phyloP scores from a whole-genome alignment of 2,113 vertebrate genomes.

The Saguinus imperator region DNA sequence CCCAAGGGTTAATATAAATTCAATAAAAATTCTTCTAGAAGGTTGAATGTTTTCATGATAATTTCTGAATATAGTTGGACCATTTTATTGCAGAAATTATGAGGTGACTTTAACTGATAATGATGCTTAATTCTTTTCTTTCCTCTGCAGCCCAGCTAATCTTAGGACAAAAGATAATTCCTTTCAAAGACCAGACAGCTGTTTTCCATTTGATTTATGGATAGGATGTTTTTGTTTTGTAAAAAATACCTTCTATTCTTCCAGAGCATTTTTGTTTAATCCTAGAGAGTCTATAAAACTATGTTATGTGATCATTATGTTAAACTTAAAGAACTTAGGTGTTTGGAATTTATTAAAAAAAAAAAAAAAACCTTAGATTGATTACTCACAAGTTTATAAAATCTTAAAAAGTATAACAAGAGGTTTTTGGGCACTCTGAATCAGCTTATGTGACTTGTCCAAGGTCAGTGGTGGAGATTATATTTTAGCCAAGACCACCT shows the following conservation, averaged over 20 bases:
- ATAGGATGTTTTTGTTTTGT: constrained; percentile 55
- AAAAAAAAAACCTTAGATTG: background rate
- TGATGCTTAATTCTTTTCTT: constrained; percentile 66
- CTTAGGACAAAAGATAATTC: constrained; percentile 70
- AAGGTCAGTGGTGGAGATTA: background rate
- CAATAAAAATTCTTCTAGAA: constrained; percentile 80
- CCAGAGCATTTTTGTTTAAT: constrained; percentile 27
- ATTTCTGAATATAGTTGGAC: constrained; percentile 70
- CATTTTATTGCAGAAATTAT: constrained; percentile 61
- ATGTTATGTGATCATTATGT: background rate
- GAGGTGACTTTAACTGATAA: constrained; percentile 55
- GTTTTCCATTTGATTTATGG: constrained; percentile 63
- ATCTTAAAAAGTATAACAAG: background rate
- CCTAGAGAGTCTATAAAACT: background rate
- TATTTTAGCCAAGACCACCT: background rate
- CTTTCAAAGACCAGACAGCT: constrained; percentile 62
- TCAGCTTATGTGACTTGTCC: background rate
- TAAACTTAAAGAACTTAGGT: constrained; percentile 38
- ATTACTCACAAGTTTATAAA: constrained; percentile 27
- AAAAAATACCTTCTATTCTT: constrained; percentile 1
- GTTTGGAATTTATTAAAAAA: background rate
- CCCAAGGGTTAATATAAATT: constrained; percentile 82
- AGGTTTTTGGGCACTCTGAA: background rate
- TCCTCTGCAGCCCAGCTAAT: constrained; percentile 59
- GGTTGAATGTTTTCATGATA: constrained; percentile 79